Percentiles rank a stretch among this genome's conserved stretches.
Conservation (phyloP, 2,888 invertebrate genomes). For the Thelaira solivaga region DNA sequence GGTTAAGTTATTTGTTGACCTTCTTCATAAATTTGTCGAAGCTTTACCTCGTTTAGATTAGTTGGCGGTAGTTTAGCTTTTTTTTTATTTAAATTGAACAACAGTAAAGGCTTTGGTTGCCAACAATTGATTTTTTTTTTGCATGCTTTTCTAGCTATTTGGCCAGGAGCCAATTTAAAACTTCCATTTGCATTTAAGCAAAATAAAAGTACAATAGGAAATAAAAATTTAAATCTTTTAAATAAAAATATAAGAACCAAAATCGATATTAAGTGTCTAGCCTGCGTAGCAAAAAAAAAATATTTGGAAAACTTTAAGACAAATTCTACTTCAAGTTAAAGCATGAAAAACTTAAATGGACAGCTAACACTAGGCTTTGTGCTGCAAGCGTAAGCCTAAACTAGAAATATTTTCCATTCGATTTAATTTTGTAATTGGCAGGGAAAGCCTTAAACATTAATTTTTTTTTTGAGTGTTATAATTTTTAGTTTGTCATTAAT, state of each 20-base stretch:
- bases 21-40: slow-evolving; percentile 25
- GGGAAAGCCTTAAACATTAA: too few species aligned
- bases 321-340: background rate
- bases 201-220: too few species aligned
- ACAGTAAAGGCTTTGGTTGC: slow-evolving; percentile 21
- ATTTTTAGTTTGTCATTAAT: too few species aligned
- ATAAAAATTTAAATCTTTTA: background rate
- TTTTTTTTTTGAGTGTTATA: too few species aligned
- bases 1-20: slow-evolving; percentile 40
- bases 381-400: too few species aligned
- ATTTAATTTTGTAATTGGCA: too few species aligned
- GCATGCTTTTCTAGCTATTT: background rate
- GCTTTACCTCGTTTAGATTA: background rate
- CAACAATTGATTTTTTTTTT: slow-evolving; percentile 56
- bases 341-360: background rate
- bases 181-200: background rate
- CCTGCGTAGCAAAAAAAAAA: background rate
- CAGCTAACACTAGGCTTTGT: too few species aligned
- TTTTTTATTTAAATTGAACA: background rate
- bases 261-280: slow-evolving; percentile 44
- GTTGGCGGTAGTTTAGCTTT: background rate
- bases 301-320: background rate
- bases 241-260: background rate
- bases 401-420: too few species aligned
- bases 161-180: slow-evolving; percentile 47